Base-by-base conservation (phyloP, 2,888 invertebrate genomes). In the Morpho helenor region DNA sequence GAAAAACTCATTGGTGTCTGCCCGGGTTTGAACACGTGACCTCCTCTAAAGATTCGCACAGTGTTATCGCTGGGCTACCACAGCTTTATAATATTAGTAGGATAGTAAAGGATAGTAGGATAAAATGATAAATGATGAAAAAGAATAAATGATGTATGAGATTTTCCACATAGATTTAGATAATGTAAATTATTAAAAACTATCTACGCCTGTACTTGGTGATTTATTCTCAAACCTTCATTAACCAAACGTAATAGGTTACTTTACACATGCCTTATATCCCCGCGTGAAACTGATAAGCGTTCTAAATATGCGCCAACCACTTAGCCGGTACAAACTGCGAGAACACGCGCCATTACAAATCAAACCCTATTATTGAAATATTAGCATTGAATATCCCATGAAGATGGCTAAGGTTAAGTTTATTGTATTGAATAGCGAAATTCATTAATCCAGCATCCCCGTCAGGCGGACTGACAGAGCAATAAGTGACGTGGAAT, bases 391-490 rank as follows among this genome's bases (percentile, higher is more conserved):
- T 47, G 8, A 41, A 31, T 51, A 46, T 57, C 7, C 10, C 45
- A 40, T 16, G 39, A 48, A 49, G 4, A 8, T 47, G 55, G n/a
- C 10, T 31, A 56, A 52, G 43, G 31, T 49, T 56, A 56, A 50
- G 46, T 56, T 62, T 57, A 51, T 61, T 63, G 59, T 63, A 61
- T 67, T 65, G 64, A 68, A 61, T 61, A 63, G 63, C 61, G 46
- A 63, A 63, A 66, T 73, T 70, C 71, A 74, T 74, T 73, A 74
- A 73, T 73, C 61, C 65, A 61, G 62, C 66, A 60, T 57, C 62
- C 62, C 65, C 65, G 73, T 70, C 73, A 71, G 56, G 58, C 58
- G 66, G 68, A 68, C 66, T 74, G 74, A 73, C 74, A 72, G 72
- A 66, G 65, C 72, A 70, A 72, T 74, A 71, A 68, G 66, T 70